Conservation (phyloP, 2,888 invertebrate genomes). For the Drosophila greeni region DNA sequence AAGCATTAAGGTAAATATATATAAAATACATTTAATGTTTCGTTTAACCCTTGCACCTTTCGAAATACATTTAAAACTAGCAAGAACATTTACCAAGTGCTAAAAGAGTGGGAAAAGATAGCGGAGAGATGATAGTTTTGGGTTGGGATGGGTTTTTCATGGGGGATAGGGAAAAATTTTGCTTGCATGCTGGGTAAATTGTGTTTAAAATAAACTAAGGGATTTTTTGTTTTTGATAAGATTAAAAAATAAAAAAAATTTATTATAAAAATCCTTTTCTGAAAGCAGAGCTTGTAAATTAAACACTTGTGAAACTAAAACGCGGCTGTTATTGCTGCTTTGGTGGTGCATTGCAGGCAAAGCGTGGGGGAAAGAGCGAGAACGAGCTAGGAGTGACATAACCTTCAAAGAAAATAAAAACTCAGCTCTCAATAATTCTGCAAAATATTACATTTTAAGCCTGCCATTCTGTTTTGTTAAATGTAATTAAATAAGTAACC, state of each 20-base stretch:
- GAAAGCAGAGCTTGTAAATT: neutral
- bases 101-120: constrained; percentile 1
- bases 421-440: neutral
- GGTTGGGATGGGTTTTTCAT: neutral
- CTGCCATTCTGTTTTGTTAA: neutral
- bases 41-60: constrained; percentile 39
- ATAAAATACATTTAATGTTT: constrained; percentile 22
- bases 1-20: constrained; percentile 48
- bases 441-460: no score
- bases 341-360: neutral
- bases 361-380: neutral
- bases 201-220: neutral
- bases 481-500: constrained; percentile 1
- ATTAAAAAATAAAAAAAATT: neutral
- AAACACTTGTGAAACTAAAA: neutral
- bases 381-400: neutral
- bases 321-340: neutral
- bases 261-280: neutral
- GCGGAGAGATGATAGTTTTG: neutral
- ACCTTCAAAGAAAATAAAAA: no score
- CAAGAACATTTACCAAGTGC: constrained; percentile 40
- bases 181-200: neutral
- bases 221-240: neutral
- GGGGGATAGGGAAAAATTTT: neutral
- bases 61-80: constrained; percentile 37